Percentiles rank a stretch among this genome's conserved stretches.
Evolutionary conservation across 2,113 vertebrate species (phyloP).

Genomic region (Entomyzon cyanotis): DNA sequence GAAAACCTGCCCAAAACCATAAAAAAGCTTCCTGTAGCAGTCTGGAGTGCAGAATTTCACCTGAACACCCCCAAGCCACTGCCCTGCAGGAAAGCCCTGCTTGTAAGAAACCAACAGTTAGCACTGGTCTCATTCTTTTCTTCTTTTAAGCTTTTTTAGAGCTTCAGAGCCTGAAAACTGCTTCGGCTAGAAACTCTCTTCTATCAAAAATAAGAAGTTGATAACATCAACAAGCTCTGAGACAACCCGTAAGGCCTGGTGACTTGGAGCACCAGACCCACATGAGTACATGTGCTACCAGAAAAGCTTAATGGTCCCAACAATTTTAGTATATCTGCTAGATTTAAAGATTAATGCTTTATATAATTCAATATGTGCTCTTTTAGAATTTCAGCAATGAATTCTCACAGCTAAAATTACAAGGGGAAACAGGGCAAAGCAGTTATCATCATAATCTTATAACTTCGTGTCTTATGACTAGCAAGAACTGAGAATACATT

Average conservation of each 20-base stretch:
- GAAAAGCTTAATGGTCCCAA: neutral
- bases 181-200: neutral
- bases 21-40: neutral
- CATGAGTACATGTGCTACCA: neutral
- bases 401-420: neutral
- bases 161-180: neutral
- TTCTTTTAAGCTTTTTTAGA: neutral
- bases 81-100: neutral
- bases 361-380: neutral
- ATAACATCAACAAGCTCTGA: neutral
- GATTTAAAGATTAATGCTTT: constrained; percentile 9
- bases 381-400: neutral
- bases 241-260: too few relatives aligned
- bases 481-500: neutral
- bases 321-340: neutral
- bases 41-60: neutral
- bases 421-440: neutral
- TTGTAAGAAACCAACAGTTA: neutral
- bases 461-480: neutral
- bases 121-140: neutral
- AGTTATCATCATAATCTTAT: neutral
- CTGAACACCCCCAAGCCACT: neutral
- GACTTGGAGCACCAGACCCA: neutral
- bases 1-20: neutral
- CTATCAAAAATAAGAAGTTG: neutral